Evolutionary conservation across 1,140 invertebrate genomes (phyloP).

Genomic region (Cherax quadricarinatus): DNA sequence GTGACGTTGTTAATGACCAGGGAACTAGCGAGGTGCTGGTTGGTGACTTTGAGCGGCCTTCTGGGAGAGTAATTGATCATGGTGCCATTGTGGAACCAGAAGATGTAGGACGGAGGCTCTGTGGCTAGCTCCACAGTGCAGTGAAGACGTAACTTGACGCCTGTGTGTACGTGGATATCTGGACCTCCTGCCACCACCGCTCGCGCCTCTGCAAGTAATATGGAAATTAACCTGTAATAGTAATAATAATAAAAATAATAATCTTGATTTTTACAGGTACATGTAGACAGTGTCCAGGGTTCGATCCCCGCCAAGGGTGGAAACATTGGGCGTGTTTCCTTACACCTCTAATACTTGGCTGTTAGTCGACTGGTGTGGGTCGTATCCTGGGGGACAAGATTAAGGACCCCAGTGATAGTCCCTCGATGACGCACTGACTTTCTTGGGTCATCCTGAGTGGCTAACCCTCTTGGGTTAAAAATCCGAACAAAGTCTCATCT

Average conservation of each 20-base stretch:
- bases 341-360: too few species aligned
- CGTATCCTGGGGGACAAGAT: too few species aligned
- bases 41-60: constrained; percentile 29
- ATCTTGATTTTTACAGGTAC: too few species aligned
- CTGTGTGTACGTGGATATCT: constrained; percentile 42
- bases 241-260: neutral
- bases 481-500: too few species aligned
- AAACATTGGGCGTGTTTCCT: too few species aligned
- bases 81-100: constrained; percentile 55
- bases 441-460: too few species aligned
- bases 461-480: too few species aligned
- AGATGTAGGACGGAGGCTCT: constrained; percentile 35
- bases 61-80: constrained; percentile 42
- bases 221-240: neutral
- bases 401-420: too few species aligned
- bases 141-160: constrained; percentile 2
- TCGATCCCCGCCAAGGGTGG: too few species aligned
- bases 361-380: too few species aligned
- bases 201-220: constrained; percentile 5
- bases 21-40: neutral
- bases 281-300: too few species aligned
- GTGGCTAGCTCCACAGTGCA: constrained; percentile 30
- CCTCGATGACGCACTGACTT: too few species aligned
- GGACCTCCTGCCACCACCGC: constrained; percentile 23
- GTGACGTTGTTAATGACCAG: constrained; percentile 40